Evolutionary conservation across 1,140 invertebrate genomes (phyloP), one percentile per base, ranked within the genome.

Genomic region (Plodia interpunctella): DNA sequence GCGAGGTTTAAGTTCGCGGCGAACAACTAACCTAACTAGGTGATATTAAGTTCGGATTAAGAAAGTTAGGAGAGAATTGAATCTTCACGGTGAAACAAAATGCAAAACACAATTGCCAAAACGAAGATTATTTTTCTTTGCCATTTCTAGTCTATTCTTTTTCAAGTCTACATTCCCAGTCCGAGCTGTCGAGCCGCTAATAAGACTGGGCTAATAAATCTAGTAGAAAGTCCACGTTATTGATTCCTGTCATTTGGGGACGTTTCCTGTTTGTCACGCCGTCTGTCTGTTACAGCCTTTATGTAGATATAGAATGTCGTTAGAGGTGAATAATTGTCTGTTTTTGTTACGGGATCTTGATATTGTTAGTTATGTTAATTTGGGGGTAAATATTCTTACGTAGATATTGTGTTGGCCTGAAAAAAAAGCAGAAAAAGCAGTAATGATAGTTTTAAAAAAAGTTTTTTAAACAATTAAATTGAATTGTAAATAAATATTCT

Each of bases 181-280:
- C 38, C 38, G 38, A 17, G 60, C 62, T 70, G 70, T 68, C 63
- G 62, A 74, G 72, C 76, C 71, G 72, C 79, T 86, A 86, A 86
- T 83, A 84, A 84, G 83, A 73, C 74, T 53, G 50, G 52, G 57
- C 69, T 67, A 81, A 86, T 86, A 86, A 86, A 86, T 86, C 81
- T 74, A 60, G 54, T 73, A 78, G 83, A 83, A 86, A 84, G 83
- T 78, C 61, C 50, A 59, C 56, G 65, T 80, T 86, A 86, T 86
- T 86, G 83, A 86, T 86, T 86, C 74, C 66, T 62, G 57, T 78
- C 74, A 79, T 83, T 77, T 74, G 56, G 57, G 20, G 54, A 49
- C 54, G 19, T 76, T 74, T 72, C 72, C 76, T 78, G 72, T 77
- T 78, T 70, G 67, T 52, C 20, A 21, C 51, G 51, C 8, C 38